Percentiles rank a stretch among this genome's conserved stretches.
These are phyloP conservation scores for Antheraea yamamai DNA, from an alignment of 2,888 invertebrate genomes.

Conservation along the genomic window DNA sequence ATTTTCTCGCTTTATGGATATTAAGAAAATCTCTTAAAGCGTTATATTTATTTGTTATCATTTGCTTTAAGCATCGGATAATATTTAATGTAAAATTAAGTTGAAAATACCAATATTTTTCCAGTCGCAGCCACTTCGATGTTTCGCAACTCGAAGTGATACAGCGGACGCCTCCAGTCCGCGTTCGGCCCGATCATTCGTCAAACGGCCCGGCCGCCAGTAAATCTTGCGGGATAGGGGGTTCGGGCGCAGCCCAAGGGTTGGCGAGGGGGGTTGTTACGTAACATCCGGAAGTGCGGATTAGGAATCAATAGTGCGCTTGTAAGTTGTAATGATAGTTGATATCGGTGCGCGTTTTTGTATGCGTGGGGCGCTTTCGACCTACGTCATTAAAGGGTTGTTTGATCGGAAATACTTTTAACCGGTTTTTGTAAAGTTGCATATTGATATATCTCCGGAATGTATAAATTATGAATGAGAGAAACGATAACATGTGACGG, in stretches of 20 bases:
- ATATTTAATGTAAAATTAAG: too few species aligned
- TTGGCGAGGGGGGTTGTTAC: slow-evolving; percentile 54
- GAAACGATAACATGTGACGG: too few species aligned
- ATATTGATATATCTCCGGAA: background rate
- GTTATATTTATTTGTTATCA: too few species aligned
- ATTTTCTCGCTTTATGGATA: too few species aligned
- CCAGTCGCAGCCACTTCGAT: background rate
- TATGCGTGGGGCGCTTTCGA: slow-evolving; percentile 10
- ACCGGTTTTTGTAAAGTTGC: background rate
- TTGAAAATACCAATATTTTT: background rate
- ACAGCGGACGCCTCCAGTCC: slow-evolving; percentile 43
- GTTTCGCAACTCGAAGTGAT: background rate
- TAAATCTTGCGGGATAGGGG: slow-evolving; percentile 65
- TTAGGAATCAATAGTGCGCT: slow-evolving; percentile 82
- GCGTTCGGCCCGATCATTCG: slow-evolving; percentile 75
- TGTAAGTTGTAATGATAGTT: slow-evolving; percentile 81
- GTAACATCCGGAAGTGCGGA: slow-evolving; percentile 82
- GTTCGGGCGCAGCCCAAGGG: slow-evolving; percentile 35
- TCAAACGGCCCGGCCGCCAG: slow-evolving; percentile 70
- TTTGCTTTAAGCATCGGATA: too few species aligned
- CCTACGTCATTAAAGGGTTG: background rate
- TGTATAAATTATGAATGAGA: too few species aligned
- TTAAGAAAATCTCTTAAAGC: too few species aligned
- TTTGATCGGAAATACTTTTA: background rate
- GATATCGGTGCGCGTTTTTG: slow-evolving; percentile 63